These are phyloP conservation scores for Bolinopsis microptera DNA, from an alignment of 37 sponge, comb jelly and placozoan species.

Conservation along the genomic window DNA sequence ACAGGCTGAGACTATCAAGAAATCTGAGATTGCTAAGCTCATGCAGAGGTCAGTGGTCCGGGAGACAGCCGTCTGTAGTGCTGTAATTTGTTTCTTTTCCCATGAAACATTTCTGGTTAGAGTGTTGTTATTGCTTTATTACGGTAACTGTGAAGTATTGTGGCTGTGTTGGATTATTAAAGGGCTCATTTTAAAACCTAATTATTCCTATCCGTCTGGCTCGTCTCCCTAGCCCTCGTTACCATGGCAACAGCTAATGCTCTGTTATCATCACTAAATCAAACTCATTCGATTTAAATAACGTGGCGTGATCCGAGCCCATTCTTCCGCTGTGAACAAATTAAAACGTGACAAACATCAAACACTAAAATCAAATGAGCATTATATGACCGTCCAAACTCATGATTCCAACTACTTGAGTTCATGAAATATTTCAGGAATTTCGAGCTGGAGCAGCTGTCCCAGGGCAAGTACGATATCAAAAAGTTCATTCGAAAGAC, in stretches of 20 bases:
- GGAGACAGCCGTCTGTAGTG: no score
- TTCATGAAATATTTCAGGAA: not conserved
- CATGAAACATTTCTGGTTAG: no score
- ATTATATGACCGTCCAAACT: no score
- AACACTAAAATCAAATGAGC: not conserved
- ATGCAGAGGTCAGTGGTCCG: conserved; percentile 21
- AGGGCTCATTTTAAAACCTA: not conserved
- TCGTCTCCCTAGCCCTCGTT: not conserved
- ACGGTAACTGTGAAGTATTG: not conserved
- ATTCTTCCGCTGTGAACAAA: not conserved
- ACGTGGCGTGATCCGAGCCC: not conserved
- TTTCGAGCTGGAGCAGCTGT: conserved; percentile 52
- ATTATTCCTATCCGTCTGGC: not conserved
- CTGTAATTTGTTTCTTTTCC: no score
- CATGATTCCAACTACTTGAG: no score
- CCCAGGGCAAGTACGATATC: conserved; percentile 29
- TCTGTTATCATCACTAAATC: not conserved
- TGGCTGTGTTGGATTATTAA: no score
- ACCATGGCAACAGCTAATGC: not conserved
- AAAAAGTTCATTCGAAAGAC: conserved; percentile 36
- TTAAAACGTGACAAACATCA: not conserved
- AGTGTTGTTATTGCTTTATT: no score
- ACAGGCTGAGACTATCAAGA: conserved; percentile 3
- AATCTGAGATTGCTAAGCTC: conserved; percentile 34
- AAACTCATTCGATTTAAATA: not conserved